Evolutionary conservation across 2,113 vertebrate species (phyloP).

Genomic region (Clupea harengus): DNA sequence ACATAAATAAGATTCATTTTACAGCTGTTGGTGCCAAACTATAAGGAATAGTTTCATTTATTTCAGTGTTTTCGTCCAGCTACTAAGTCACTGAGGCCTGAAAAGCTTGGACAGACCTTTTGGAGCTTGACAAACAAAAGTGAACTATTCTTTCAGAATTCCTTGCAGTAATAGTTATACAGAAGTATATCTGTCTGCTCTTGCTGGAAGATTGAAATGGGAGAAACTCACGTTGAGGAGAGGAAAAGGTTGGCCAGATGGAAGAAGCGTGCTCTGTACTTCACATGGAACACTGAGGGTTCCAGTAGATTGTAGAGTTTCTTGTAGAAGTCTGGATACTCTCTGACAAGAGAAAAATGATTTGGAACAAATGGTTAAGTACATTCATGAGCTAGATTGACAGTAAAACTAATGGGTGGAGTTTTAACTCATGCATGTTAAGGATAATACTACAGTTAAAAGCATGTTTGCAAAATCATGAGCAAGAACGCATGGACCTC

Average conservation of each 20-base stretch:
- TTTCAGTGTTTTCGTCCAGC: background rate
- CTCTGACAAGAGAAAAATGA: conserved; percentile 64
- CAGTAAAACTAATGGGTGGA: background rate
- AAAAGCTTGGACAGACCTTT: background rate
- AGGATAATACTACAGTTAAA: background rate
- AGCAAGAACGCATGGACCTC: background rate
- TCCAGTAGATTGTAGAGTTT: conserved; percentile 92
- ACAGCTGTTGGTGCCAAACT: background rate
- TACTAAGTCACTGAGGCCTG: background rate
- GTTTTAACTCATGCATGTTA: background rate
- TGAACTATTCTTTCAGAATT: background rate
- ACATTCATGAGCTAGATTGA: background rate
- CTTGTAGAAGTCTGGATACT: conserved; percentile 94
- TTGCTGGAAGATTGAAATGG: background rate
- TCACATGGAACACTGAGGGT: conserved; percentile 87
- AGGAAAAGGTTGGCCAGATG: conserved; percentile 86
- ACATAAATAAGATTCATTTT: background rate
- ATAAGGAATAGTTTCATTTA: background rate
- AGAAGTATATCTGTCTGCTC: background rate
- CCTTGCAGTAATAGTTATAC: background rate
- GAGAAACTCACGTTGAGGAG: conserved; percentile 81
- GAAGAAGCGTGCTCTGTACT: conserved; percentile 92
- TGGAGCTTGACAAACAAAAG: background rate
- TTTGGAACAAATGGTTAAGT: background rate
- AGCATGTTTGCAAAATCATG: background rate